These are phyloP conservation scores for Neotragus moschatus DNA, from an alignment of 2,113 vertebrate genomes.

Conservation along the genomic window DNA sequence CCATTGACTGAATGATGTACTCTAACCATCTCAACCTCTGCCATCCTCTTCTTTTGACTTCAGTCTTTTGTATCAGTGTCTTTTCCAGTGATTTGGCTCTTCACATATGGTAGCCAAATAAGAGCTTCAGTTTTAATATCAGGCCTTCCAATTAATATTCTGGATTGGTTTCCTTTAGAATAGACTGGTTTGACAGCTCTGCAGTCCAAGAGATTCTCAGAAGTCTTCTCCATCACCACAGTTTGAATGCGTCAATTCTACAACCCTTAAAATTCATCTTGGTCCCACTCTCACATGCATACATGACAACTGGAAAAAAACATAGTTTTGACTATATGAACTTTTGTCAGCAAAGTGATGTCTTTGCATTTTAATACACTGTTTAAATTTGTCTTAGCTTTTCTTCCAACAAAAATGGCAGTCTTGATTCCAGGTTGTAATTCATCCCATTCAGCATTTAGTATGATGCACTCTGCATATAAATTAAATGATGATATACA, in stretches of 20 bases:
- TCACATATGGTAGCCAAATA: neutral
- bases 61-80: neutral
- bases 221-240: neutral
- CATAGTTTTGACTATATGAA: neutral
- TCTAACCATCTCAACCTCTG: neutral
- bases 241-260: neutral
- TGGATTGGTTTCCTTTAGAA: neutral
- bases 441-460: neutral
- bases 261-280: neutral
- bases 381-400: neutral
- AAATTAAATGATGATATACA: neutral
- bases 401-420: neutral
- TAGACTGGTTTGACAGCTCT: neutral
- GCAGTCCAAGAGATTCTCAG: neutral
- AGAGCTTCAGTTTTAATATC: neutral
- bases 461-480: neutral
- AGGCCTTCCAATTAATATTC: neutral
- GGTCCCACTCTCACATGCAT: neutral
- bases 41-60: neutral
- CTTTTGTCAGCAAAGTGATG: neutral
- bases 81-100: neutral
- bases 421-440: neutral
- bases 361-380: neutral
- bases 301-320: neutral
- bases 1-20: neutral